Conservation (phyloP, 2,888 invertebrate species). For the Maniola hyperantus region DNA sequence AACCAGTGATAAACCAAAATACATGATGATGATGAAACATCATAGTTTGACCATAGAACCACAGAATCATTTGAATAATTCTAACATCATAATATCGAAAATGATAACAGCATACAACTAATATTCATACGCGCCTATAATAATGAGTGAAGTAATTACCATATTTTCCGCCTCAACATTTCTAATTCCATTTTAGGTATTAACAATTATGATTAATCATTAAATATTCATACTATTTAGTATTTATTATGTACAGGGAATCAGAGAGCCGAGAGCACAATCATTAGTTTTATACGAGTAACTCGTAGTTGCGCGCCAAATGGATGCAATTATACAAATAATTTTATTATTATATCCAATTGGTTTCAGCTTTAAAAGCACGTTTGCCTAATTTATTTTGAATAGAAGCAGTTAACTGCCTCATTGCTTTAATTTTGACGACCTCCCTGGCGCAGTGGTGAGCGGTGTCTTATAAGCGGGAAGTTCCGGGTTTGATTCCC, state of each 20-base stretch:
- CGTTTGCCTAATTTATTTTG: not conserved
- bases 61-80: not conserved
- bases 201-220: not conserved
- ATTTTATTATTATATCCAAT: not conserved
- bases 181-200: constrained; percentile 4
- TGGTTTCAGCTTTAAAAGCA: not conserved
- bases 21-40: too few relatives aligned
- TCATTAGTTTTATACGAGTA: constrained; percentile 1
- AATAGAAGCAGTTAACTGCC: not conserved
- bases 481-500: too few relatives aligned
- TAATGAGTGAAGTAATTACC: not conserved
- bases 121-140: not conserved
- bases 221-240: not conserved
- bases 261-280: not conserved
- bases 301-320: not conserved
- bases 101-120: not conserved
- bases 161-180: not conserved
- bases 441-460: too few relatives aligned
- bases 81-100: not conserved
- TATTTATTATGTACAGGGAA: not conserved
- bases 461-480: too few relatives aligned
- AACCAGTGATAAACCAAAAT: not conserved
- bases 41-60: not conserved
- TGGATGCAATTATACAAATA: not conserved
- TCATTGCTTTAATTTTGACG: too few relatives aligned